A percentile compares a stretch with the other conserved stretches of the same genome.
These are phyloP conservation scores for Drosophila novamexicana DNA, from an alignment of 1,140 invertebrate genomes.

Conservation along the genomic window DNA sequence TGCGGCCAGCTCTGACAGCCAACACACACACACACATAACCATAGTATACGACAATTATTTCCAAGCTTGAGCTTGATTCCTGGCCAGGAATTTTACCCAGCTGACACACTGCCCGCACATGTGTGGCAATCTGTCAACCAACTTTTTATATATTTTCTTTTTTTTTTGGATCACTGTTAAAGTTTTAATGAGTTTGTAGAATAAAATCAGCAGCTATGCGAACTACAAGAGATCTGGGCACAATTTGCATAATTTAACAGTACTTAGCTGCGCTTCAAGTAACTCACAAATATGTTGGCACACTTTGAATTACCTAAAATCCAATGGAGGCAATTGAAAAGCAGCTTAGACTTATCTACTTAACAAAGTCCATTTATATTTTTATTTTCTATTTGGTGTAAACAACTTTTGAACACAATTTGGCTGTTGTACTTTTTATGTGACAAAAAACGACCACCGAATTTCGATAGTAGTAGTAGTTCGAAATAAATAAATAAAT, in stretches of 20 bases:
- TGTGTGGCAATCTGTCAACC: constrained; percentile 24
- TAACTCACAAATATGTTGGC: constrained; percentile 1
- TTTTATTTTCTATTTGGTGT: constrained; percentile 2
- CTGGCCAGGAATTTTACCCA: background rate
- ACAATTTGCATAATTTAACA: background rate
- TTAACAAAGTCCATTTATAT: background rate
- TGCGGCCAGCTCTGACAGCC: constrained; percentile 6
- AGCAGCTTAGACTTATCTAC: constrained; percentile 10
- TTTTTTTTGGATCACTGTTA: constrained; percentile 9
- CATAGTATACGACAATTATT: constrained; percentile 23
- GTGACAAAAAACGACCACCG: too few relatives aligned
- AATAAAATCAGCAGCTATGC: background rate
- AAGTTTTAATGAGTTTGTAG: constrained; percentile 56
- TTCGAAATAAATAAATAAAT: background rate
- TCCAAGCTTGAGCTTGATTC: background rate
- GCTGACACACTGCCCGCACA: constrained; percentile 15
- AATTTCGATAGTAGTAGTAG: too few relatives aligned
- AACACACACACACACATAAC: background rate
- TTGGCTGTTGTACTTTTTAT: background rate
- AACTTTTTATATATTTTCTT: background rate
- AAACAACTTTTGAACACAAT: background rate
- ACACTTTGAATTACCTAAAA: background rate
- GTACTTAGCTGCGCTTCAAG: constrained; percentile 5
- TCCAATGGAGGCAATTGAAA: background rate
- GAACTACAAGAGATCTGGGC: background rate